Evolutionary conservation across 1,140 invertebrate genomes (phyloP), one percentile per base, ranked within the genome.

Genomic region (Reticulitermes speratus): DNA sequence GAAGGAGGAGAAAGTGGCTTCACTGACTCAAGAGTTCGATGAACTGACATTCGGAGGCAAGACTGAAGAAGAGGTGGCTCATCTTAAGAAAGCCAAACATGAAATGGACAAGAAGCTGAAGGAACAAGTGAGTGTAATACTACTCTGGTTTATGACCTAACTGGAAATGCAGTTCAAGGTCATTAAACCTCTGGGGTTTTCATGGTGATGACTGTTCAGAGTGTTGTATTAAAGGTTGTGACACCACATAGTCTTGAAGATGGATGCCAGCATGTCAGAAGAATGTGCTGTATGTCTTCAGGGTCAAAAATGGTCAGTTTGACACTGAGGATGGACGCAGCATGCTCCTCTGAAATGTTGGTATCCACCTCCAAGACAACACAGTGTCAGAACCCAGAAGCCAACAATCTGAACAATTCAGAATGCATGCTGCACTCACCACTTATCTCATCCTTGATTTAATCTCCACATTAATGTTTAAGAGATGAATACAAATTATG

Each of bases 101-200:
- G 97, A 98, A 84, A 92, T 97, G n/a, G 97, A 98, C 89, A 93
- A 95, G 55, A 95, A 97, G 87, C 90, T 95, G 8, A 95, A 97
- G 89, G 97, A 99, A 89, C 97, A 98, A 90, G 90, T 90, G 44
- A 30, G 83, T 86, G 5, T 38, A 38, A 38, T 38, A 38, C 48
- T 48, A 85, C 59, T 59, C 5, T 55, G 5, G 5, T 21, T 55
- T 55, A 55, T 5, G 52, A 55, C 19, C 52, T 55, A 21, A 19
- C 52, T 11, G 19, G 52, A 55, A 21, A 55, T 21, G 19, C 19
- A 48, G 3, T 48, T 12, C 9, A 48, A 48, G 9, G 48, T 75
- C 23, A 16, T 6, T 25, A 16, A 75, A 25, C 23, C 69, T 75
- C 8, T 75, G 69, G 23, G 23, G 69, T 25, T 75, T 11, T 25